Evolutionary conservation across 2,797 vertebrate species (phyloP).

Genomic region (Takifugu rubripes): DNA sequence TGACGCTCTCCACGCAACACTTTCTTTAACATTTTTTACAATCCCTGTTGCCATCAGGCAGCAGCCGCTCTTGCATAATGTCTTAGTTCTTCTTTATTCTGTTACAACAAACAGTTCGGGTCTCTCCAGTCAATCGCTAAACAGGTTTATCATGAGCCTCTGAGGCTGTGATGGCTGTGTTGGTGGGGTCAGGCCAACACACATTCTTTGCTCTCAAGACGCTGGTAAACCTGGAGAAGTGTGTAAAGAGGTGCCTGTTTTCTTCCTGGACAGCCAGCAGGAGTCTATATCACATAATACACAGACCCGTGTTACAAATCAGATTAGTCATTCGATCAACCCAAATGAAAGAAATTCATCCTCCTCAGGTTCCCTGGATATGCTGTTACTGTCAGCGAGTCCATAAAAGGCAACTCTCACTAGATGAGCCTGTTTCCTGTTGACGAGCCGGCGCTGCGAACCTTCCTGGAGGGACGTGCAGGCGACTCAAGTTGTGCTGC

Average conservation of each 20-base stretch:
- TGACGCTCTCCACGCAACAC: no score
- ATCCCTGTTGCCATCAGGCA: no score
- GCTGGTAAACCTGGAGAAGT: no score
- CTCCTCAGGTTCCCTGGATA: slow-evolving; percentile 31
- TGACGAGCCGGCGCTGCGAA: slow-evolving; percentile 29
- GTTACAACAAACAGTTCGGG: no score
- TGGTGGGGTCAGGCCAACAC: no score
- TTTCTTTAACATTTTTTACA: no score
- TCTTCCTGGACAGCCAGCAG: background rate
- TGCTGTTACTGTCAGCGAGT: slow-evolving; percentile 29
- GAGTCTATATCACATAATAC: slow-evolving; percentile 10
- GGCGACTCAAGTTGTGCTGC: slow-evolving; percentile 8
- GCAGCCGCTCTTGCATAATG: no score
- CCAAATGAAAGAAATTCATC: slow-evolving; percentile 23
- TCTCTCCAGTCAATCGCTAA: no score
- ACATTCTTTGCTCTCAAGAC: no score
- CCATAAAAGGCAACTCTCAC: slow-evolving; percentile 56
- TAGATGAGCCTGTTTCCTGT: slow-evolving; percentile 51
- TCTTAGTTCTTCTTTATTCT: no score
- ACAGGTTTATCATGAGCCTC: background rate
- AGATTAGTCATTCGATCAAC: slow-evolving; percentile 18
- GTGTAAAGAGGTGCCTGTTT: no score
- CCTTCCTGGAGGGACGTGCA: slow-evolving; percentile 22
- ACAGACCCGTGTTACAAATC: slow-evolving; percentile 5
- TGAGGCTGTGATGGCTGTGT: background rate